These are phyloP conservation scores for Acrocephalus kingi DNA, from an alignment of 2,113 vertebrate species.

Conservation along the genomic window DNA sequence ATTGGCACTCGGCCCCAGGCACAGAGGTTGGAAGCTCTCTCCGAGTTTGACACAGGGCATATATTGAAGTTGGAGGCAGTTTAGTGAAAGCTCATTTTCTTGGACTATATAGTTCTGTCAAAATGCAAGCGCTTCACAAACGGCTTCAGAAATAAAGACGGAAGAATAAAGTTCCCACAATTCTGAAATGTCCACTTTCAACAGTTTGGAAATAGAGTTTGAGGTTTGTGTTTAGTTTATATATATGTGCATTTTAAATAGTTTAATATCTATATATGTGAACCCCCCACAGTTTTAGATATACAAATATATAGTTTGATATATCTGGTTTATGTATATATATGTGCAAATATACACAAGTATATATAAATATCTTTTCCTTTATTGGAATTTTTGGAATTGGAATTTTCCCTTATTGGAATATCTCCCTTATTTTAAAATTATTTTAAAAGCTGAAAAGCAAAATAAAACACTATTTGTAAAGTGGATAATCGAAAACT, in stretches of 20 bases:
- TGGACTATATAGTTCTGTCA: background rate
- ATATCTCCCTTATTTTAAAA: background rate
- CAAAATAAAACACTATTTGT: background rate
- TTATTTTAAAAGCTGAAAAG: background rate
- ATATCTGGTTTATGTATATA: background rate
- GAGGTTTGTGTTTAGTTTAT: background rate
- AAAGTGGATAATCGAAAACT: background rate
- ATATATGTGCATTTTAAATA: background rate
- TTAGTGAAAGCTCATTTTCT: slow-evolving; percentile 48
- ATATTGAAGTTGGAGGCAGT: slow-evolving; percentile 35
- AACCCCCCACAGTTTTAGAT: background rate
- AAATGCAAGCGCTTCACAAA: background rate
- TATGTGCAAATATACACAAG: background rate
- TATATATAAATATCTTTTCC: background rate
- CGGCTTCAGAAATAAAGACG: background rate
- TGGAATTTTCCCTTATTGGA: background rate
- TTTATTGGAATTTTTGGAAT: background rate
- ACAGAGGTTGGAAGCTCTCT: background rate
- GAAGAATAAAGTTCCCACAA: background rate
- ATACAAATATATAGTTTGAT: background rate
- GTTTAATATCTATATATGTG: background rate
- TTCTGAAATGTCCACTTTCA: background rate
- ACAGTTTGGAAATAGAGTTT: background rate
- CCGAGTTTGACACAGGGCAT: background rate
- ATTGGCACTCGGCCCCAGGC: slow-evolving; percentile 24